Percentiles rank a stretch among this genome's conserved stretches.
Conservation (phyloP, 1,140 invertebrate species). For the Hypsibius dujardini region DNA sequence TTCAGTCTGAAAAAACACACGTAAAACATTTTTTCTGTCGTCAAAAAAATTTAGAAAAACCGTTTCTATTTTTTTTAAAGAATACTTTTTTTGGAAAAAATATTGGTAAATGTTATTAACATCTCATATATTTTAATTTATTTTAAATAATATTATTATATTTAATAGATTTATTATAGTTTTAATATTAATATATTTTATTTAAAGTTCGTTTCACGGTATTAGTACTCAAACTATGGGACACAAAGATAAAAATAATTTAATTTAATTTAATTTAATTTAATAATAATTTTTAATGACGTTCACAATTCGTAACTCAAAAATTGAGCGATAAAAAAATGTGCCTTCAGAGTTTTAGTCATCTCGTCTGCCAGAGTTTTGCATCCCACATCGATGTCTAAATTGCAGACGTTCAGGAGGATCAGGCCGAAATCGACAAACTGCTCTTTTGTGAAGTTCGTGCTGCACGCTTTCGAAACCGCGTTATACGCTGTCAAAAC, state of each 20-base stretch:
- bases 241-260: background rate
- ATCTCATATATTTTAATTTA: too few species aligned
- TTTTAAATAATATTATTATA: too few species aligned
- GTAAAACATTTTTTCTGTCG: too few species aligned
- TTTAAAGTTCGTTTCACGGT: background rate
- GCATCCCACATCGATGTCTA: background rate
- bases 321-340: background rate
- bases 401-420: background rate
- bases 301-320: too few species aligned
- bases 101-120: too few species aligned
- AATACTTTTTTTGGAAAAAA: too few species aligned
- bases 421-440: constrained; percentile 5
- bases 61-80: too few species aligned
- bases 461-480: background rate
- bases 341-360: background rate
- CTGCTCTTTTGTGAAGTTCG: background rate
- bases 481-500: background rate
- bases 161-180: too few species aligned
- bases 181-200: background rate
- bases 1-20: too few species aligned
- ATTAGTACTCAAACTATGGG: background rate
- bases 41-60: too few species aligned
- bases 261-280: background rate
- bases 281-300: background rate
- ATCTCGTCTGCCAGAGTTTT: background rate